These are phyloP conservation scores for Drosophila nigrodunni DNA, from an alignment of 1,140 invertebrate species.

Conservation along the genomic window DNA sequence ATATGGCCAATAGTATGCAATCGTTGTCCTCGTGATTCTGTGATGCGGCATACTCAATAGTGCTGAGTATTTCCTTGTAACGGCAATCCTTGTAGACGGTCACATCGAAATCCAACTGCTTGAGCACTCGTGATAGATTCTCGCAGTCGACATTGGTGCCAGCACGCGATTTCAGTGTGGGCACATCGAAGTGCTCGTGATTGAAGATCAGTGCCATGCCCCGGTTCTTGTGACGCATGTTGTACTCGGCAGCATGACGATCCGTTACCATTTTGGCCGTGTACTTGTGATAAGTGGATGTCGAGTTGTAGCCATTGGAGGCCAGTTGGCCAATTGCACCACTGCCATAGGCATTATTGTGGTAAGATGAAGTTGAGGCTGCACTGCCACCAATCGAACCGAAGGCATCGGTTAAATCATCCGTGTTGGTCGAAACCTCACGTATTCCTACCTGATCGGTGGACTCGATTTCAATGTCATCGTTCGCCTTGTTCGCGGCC, in stretches of 20 bases:
- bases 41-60: slow-evolving; percentile 88
- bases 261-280: slow-evolving; percentile 88
- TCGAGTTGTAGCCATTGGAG: slow-evolving; percentile 62
- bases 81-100: slow-evolving; percentile 87
- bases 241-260: slow-evolving; percentile 91
- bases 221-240: slow-evolving; percentile 93
- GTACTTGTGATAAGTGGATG: slow-evolving; percentile 64
- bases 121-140: slow-evolving; percentile 88
- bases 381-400: slow-evolving; percentile 54
- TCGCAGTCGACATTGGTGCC: slow-evolving; percentile 92
- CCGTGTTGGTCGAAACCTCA: slow-evolving; percentile 51
- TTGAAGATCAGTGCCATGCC: slow-evolving; percentile 96
- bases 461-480: slow-evolving; percentile 55
- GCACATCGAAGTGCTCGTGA: slow-evolving; percentile 91
- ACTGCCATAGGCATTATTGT: slow-evolving; percentile 51
- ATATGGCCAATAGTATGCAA: slow-evolving; percentile 91
- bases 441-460: slow-evolving; percentile 73
- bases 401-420: slow-evolving; percentile 72
- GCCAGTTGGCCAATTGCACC: slow-evolving; percentile 77
- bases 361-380: slow-evolving; percentile 20
- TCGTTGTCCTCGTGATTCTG: slow-evolving; percentile 92
- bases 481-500: slow-evolving; percentile 50
- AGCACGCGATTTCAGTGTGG: slow-evolving; percentile 87
- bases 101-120: slow-evolving; percentile 91
- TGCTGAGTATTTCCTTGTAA: slow-evolving; percentile 88